Base-by-base conservation (phyloP, 2,113 vertebrate genomes). In the Heptranchias perlo region DNA sequence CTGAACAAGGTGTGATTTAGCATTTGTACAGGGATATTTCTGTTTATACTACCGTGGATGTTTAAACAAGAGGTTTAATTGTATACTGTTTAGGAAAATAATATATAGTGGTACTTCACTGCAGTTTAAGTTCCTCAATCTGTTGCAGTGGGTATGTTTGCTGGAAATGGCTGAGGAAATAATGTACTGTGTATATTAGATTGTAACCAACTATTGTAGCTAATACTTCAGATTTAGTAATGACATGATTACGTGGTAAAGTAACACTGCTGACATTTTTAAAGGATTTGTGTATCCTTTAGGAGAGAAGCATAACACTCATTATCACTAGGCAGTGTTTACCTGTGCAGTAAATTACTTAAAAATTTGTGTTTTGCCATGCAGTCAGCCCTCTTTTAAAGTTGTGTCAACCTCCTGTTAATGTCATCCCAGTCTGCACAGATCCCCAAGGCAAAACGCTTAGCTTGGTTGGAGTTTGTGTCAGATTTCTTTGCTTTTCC, bases 401-500 rank as follows among this genome's bases (percentile, higher is more conserved):
- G 65, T 65, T 69, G 65, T 73, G n/a, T 52, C 65, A 95, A 69
- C 47, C 28, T 73, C n/a, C 65, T 62, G 89, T 67, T 95, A 73
- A 95, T 95, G 28, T 18, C 47, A 95, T 49, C 94, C 89, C 65
- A 31, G 64, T 52, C 64, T 49, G 44, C 64, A 73, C 44, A 67
- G 44, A 69, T 52, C 94, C 94, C 65, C 28, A 95, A 95, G 94
- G 64, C 65, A 73, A 95, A 95, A 95, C 94, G 62, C 44, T 95
- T 95, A 95, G 64, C 94, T 31, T 69, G 47, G 64, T 69, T 69
- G 65, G 65, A 69, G 94, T 67, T 67, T 73, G 94, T 95, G 94
- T 73, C 64, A 73, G 94, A 49, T 95, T 95, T 95, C 94, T 95
- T 95, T 95, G 94, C 96, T 96, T 97, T 96, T 82, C 96, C 96